These are phyloP conservation scores for Xanthostigma xanthostigma DNA, from an alignment of 2,888 invertebrate species.

Conservation along the genomic window DNA sequence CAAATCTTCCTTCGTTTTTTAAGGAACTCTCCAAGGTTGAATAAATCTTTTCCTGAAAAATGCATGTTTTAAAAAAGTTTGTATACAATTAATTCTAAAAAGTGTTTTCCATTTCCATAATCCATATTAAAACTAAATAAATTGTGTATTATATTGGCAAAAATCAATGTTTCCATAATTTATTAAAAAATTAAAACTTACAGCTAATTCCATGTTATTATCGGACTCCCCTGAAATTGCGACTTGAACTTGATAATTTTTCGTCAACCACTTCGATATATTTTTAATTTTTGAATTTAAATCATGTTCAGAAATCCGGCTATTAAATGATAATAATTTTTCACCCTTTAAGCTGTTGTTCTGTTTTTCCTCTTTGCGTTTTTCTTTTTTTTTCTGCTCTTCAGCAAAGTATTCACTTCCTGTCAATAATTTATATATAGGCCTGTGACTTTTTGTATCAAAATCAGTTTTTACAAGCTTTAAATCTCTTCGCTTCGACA, in stretches of 20 bases:
- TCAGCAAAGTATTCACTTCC: slow-evolving; percentile 47
- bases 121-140: background rate
- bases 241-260: slow-evolving; percentile 47
- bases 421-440: slow-evolving; percentile 54
- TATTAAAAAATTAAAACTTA: slow-evolving; percentile 17
- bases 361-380: slow-evolving; percentile 30
- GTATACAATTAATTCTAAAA: background rate
- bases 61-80: slow-evolving; percentile 3
- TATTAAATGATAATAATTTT: slow-evolving; percentile 45
- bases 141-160: too few species aligned
- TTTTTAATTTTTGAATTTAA: slow-evolving; percentile 46
- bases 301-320: slow-evolving; percentile 50
- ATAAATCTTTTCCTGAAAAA: slow-evolving; percentile 42
- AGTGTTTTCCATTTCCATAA: background rate
- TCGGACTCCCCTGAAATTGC: slow-evolving; percentile 34
- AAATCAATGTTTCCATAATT: background rate
- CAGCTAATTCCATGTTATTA: slow-evolving; percentile 24
- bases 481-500: slow-evolving; percentile 50
- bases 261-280: slow-evolving; percentile 48
- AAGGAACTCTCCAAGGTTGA: slow-evolving; percentile 36
- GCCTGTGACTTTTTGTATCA: slow-evolving; percentile 49
- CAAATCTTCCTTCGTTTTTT: slow-evolving; percentile 35
- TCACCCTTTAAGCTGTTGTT: slow-evolving; percentile 36
- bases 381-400: slow-evolving; percentile 37
- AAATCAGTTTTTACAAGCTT: slow-evolving; percentile 53